Conservation (phyloP, 2,888 invertebrate genomes). For the Muschampia plurimacula region DNA sequence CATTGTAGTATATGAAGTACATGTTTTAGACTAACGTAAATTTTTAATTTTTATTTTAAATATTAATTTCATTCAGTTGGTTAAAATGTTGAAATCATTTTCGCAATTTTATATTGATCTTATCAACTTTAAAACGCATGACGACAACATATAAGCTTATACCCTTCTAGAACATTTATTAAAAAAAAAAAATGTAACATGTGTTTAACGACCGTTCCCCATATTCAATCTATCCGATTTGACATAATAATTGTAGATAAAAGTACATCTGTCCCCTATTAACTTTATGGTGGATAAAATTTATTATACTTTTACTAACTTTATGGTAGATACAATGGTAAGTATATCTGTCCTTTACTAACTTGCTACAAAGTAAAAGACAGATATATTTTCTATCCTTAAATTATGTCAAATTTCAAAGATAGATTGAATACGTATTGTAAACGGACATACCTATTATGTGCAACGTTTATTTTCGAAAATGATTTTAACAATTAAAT, state of each 20-base stretch:
- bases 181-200: background rate
- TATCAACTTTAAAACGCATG: background rate
- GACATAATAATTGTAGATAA: too few species aligned
- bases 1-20: too few species aligned
- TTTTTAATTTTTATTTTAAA: background rate
- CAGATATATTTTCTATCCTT: background rate
- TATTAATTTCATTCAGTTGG: background rate
- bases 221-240: too few species aligned
- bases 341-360: too few species aligned
- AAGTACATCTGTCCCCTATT: too few species aligned
- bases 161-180: background rate
- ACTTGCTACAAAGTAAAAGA: too few species aligned
- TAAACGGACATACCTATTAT: too few species aligned
- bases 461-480: background rate
- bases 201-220: background rate
- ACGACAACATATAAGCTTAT: background rate
- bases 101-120: background rate
- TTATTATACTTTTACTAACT: too few species aligned
- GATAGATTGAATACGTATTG: too few species aligned
- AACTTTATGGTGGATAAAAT: too few species aligned
- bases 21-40: too few species aligned
- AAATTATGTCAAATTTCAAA: background rate
- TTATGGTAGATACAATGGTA: too few species aligned
- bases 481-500: background rate
- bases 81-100: background rate